phyloP scores from a whole-genome alignment of 2,113 vertebrate species.

The Petromus typicus region DNA sequence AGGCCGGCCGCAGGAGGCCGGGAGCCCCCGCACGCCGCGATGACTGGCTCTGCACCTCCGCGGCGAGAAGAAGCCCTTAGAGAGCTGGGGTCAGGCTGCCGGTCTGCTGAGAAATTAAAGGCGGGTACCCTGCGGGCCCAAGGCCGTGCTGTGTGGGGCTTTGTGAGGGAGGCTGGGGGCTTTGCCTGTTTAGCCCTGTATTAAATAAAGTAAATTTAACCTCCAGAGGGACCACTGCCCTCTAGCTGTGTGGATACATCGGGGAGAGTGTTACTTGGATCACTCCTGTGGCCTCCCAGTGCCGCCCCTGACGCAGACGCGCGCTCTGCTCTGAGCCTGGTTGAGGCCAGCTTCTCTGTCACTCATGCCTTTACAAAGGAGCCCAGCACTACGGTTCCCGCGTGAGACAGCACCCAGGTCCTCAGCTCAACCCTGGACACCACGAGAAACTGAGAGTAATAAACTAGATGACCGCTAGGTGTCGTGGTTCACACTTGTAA shows the following conservation, averaged over 20 bases:
- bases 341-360: background rate
- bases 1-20: background rate
- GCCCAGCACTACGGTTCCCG: no score
- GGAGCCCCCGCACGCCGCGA: background rate
- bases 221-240: background rate
- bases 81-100: background rate
- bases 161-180: background rate
- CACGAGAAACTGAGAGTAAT: background rate
- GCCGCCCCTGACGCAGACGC: rapidly evolving
- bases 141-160: rapidly evolving
- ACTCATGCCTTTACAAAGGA: no score
- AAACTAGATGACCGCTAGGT: background rate
- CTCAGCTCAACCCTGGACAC: background rate
- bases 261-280: background rate
- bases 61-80: background rate
- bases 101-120: background rate
- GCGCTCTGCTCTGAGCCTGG: rapidly evolving
- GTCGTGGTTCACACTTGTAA: background rate
- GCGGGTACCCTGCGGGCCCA: background rate
- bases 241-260: background rate
- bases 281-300: background rate
- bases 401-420: background rate
- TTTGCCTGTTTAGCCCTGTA: background rate
- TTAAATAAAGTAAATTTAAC: no score
- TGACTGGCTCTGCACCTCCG: background rate